These are phyloP conservation scores for Sinocyclocheilus maitianheensis DNA, from an alignment of 2,113 vertebrate species.

Conservation along the genomic window DNA sequence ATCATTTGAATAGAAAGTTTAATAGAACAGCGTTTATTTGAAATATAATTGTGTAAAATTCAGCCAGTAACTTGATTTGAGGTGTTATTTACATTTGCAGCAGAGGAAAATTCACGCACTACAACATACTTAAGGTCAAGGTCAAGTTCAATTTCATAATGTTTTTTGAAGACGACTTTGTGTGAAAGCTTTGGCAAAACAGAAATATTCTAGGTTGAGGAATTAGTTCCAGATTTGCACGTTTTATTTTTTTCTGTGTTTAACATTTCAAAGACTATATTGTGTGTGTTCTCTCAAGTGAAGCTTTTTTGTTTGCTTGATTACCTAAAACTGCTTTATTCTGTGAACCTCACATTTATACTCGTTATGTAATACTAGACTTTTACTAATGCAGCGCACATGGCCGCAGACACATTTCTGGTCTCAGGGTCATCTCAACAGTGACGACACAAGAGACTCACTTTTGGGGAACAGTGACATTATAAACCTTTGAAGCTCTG, in stretches of 20 bases:
- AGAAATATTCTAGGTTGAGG: neutral
- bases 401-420: neutral
- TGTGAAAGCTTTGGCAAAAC: neutral
- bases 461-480: neutral
- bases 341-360: neutral
- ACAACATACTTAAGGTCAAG: neutral
- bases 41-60: no score
- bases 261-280: constrained; percentile 1
- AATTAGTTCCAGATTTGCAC: neutral
- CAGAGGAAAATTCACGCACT: neutral
- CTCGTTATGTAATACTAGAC: neutral
- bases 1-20: no score
- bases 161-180: neutral
- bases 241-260: neutral
- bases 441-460: neutral
- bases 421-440: neutral
- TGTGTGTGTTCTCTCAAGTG: neutral
- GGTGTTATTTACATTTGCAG: neutral
- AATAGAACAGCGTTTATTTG: no score
- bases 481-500: constrained; percentile 13
- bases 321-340: constrained; percentile 1
- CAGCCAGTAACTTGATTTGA: neutral
- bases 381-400: neutral
- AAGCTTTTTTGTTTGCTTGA: neutral
- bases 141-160: neutral